These are phyloP conservation scores for Ichneumoninae sp. DNA, from an alignment of 2,888 invertebrate genomes.

Conservation along the genomic window DNA sequence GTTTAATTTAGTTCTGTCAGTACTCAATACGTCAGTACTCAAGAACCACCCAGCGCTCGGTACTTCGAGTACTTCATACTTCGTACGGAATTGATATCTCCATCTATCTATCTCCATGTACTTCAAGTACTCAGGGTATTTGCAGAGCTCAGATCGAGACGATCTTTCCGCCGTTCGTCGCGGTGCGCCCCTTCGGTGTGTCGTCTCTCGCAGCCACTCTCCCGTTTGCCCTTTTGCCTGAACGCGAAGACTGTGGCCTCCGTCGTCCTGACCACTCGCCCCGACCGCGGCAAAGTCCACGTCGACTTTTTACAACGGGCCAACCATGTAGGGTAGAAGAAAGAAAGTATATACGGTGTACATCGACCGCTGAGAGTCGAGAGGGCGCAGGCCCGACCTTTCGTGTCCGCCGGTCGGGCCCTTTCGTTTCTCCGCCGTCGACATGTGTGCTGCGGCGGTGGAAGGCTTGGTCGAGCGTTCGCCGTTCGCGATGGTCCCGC, in stretches of 20 bases:
- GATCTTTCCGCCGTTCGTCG: constrained; percentile 31
- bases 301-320: constrained; percentile 77
- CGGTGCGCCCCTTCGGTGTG: constrained; percentile 58
- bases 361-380: constrained; percentile 6
- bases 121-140: no score
- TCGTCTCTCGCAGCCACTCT: constrained; percentile 58
- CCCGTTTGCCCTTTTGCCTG: constrained; percentile 21
- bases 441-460: neutral
- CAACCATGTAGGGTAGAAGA: constrained; percentile 76
- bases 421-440: neutral
- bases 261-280: constrained; percentile 70
- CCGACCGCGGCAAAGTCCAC: constrained; percentile 75
- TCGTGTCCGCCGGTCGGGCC: neutral
- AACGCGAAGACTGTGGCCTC: constrained; percentile 57
- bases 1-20: no score
- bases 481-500: constrained; percentile 43
- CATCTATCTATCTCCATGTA: no score
- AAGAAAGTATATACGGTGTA: constrained; percentile 29
- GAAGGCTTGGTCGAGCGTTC: constrained; percentile 41
- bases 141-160: neutral
- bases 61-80: no score
- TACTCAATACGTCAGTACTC: no score
- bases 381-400: neutral
- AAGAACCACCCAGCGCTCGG: no score
- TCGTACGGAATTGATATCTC: no score